phyloP scores from a whole-genome alignment of 2,113 vertebrate genomes.

The Brachyhypopomus occidentalis region DNA sequence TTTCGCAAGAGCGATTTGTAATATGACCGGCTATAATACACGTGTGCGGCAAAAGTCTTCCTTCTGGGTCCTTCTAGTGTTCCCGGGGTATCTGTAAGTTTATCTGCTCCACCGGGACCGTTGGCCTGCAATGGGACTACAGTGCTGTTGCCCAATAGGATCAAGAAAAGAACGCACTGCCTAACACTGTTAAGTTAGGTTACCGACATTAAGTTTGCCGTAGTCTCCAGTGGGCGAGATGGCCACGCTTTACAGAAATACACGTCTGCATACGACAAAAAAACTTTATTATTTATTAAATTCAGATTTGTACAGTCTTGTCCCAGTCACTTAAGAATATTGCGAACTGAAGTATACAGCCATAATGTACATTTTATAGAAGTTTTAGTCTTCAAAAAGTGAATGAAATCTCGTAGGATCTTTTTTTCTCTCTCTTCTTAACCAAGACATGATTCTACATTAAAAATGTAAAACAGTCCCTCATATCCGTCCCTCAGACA shows the following conservation, averaged over 20 bases:
- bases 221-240: neutral
- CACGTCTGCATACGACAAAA: constrained; percentile 29
- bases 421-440: neutral
- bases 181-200: neutral
- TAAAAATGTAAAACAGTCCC: constrained; percentile 7
- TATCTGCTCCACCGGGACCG: neutral
- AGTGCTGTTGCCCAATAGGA: constrained; percentile 20
- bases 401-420: neutral
- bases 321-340: constrained; percentile 33
- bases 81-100: too few species aligned
- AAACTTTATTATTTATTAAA: constrained; percentile 47
- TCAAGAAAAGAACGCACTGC: constrained; percentile 7
- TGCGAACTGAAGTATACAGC: constrained; percentile 23
- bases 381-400: constrained; percentile 24
- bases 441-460: neutral
- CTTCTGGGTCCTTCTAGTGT: neutral
- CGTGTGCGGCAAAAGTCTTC: neutral
- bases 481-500: neutral
- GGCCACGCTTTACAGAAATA: neutral
- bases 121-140: constrained; percentile 23
- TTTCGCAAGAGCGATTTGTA: too few species aligned
- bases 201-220: neutral
- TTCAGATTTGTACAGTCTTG: constrained; percentile 47
- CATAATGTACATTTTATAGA: constrained; percentile 18
- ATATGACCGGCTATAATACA: neutral